Evolutionary conservation across 64 coral and sea anemone species (phyloP).

Genomic region (Pachyseris speciosa): DNA sequence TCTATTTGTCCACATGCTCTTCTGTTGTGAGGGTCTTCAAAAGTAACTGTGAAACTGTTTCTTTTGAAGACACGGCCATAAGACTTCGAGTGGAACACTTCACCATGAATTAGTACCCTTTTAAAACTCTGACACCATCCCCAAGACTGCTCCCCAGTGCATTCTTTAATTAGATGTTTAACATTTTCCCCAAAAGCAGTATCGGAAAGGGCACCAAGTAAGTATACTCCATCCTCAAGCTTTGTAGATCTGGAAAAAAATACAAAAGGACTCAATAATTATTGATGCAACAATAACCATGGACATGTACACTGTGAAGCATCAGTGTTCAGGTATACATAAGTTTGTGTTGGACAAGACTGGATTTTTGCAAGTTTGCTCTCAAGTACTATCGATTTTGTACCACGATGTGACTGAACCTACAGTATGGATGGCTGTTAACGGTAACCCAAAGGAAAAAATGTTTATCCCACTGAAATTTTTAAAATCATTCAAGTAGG

Average conservation of each 20-base stretch:
- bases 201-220: background rate
- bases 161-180: background rate
- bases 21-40: background rate
- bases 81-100: conserved; percentile 1
- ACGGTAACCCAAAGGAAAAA: too few relatives aligned
- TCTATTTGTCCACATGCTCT: conserved; percentile 3
- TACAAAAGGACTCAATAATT: too few relatives aligned
- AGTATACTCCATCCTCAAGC: background rate
- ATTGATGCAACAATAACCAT: too few relatives aligned
- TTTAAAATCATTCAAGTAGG: background rate
- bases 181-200: background rate
- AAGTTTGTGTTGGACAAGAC: too few relatives aligned
- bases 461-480: background rate
- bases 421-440: too few relatives aligned
- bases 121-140: background rate
- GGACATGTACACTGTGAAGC: too few relatives aligned
- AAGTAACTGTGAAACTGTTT: background rate
- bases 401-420: too few relatives aligned
- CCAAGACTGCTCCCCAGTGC: background rate
- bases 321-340: too few relatives aligned
- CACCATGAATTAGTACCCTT: background rate
- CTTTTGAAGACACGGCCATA: conserved; percentile 11
- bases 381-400: too few relatives aligned
- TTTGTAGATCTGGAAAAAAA: background rate
- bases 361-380: too few relatives aligned